Base-by-base conservation (phyloP, 2,113 vertebrate species). In the Cisticola juncidis region DNA sequence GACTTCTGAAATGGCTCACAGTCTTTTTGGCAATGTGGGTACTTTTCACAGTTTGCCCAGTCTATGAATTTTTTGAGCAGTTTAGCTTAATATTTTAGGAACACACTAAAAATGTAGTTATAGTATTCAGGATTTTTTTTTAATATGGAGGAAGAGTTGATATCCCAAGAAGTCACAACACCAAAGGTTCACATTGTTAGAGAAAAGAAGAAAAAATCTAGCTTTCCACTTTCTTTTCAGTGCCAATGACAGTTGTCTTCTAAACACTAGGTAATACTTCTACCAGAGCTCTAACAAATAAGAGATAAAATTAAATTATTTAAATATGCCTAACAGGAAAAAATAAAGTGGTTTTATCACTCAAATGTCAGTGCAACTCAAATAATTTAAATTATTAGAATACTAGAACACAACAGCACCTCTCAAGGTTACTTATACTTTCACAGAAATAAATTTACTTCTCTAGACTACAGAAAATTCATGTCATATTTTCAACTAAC, bases 401-500 rank as follows among this genome's bases (percentile, higher is more conserved):
- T 66, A 58, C 2, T 62, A 48, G 70, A 72, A 8, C 7, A 19
- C 16, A 15, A 57, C 8, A 36, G 1, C 40, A 28, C 28, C 11
- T 81, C 6, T 81, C 31, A 60, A 76, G 29, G 44, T 61, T 58
- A 23, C 9, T 8, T 92, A 36, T 69, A 65, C 35, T 61, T 65
- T 25, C 42, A 78, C 51, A 65, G 18, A 14, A 69, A 7, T 53
- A 69, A 69, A 36, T 65, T 42, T 69, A 33, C 6, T 77, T 64
- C 10, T 76, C 15, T 60, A 50, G 12, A 57, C 21, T n/a, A n/a
- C 12, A 64, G 31, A 13, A 83, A 51, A 61, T 2, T 3, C 6
- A 16, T 20, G 1, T 44, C 0, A 0, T 31, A 23, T 7, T 61
- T 87, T 5, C 1, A 71, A 48, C 7, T 40, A 48, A 40, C 3